Conservation (phyloP, 2,113 vertebrate genomes). For the Ammospiza nelsoni region DNA sequence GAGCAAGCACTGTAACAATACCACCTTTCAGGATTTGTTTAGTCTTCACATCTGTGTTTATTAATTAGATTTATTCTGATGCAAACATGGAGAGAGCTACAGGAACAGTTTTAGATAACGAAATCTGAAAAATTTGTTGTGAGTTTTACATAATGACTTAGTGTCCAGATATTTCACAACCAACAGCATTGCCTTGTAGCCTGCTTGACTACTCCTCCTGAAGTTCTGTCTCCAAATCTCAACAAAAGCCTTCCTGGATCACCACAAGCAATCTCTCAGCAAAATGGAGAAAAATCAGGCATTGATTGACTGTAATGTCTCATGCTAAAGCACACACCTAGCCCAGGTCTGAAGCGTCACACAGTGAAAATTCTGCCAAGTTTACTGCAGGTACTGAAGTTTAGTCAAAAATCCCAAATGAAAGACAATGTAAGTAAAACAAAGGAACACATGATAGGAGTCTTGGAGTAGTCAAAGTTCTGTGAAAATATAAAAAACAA, state of each 20-base stretch:
- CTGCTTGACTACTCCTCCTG: neutral
- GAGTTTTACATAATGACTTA: neutral
- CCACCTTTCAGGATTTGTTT: neutral
- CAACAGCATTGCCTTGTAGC: neutral
- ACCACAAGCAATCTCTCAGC: neutral
- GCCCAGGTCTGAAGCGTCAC: neutral
- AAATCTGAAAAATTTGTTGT: neutral
- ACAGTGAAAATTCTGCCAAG: neutral
- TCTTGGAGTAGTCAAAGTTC: neutral
- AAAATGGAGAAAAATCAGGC: neutral
- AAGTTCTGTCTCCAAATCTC: neutral
- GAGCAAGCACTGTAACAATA: neutral
- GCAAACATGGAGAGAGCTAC: neutral
- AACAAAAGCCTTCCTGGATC: neutral
- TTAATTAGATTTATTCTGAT: neutral
- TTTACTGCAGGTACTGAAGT: neutral
- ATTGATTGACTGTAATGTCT: neutral
- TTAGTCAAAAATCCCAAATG: neutral
- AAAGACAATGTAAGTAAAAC: neutral
- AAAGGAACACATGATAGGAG: neutral
- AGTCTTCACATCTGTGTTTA: neutral
- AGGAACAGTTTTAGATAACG: neutral
- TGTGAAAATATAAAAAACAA: neutral
- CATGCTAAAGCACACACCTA: neutral
- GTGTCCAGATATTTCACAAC: neutral